A percentile compares a stretch with the other conserved stretches of the same genome.
Conservation (phyloP, 37 sponge, comb jelly and placozoan genomes). For the Geodia barretti region DNA sequence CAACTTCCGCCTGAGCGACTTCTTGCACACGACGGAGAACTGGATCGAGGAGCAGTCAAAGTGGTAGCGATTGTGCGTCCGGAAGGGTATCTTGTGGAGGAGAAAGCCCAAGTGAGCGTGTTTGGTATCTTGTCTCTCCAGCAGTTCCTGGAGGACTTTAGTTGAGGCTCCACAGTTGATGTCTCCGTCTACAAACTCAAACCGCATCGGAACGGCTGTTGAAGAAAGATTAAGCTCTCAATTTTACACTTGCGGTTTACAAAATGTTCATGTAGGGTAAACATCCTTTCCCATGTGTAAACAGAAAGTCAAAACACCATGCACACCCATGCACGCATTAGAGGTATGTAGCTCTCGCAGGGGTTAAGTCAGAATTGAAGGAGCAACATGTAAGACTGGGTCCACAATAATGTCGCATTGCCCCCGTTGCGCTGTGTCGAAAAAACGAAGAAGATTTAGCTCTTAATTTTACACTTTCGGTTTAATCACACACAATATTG, state of each 20-base stretch:
- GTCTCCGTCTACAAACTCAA: slow-evolving; percentile 6
- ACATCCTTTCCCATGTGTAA: too few relatives aligned
- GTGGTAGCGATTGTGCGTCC: not conserved
- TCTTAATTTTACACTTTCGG: too few relatives aligned
- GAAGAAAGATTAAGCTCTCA: not conserved
- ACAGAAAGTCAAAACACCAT: too few relatives aligned
- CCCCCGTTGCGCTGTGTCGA: too few relatives aligned
- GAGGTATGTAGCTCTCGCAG: too few relatives aligned
- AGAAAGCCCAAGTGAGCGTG: slow-evolving; percentile 11
- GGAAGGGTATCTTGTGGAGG: slow-evolving; percentile 2
- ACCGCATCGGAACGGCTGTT: not conserved
- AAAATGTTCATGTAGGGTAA: too few relatives aligned
- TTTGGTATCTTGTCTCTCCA: not conserved
- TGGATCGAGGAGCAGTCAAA: slow-evolving; percentile 13
- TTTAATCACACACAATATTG: too few relatives aligned
- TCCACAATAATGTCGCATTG: too few relatives aligned
- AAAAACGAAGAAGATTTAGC: too few relatives aligned
- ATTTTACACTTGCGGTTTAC: not conserved
- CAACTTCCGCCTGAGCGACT: not conserved
- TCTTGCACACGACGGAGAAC: not conserved
- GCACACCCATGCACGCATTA: too few relatives aligned
- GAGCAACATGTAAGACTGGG: too few relatives aligned
- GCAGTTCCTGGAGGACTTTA: slow-evolving; percentile 19
- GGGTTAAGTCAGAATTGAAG: too few relatives aligned
- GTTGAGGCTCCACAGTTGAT: slow-evolving; percentile 8